Conservation (phyloP, 1,140 invertebrate species). For the Orchestia grillus region DNA sequence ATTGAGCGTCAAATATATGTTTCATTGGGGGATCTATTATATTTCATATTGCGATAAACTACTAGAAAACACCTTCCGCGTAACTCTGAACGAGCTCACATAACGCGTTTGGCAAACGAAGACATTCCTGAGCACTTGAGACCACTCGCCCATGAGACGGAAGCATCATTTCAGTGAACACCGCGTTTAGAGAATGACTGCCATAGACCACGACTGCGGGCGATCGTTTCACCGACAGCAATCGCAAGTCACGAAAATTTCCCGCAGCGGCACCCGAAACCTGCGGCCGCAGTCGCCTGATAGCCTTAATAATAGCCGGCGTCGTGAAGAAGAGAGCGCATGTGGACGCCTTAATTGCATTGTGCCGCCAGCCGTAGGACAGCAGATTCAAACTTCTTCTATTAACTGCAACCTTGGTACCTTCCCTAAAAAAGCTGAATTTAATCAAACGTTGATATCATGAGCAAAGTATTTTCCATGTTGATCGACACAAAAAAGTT, state of each 20-base stretch:
- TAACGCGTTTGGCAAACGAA: background rate
- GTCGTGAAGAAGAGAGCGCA: background rate
- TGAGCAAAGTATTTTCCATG: background rate
- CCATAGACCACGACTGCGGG: background rate
- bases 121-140: background rate
- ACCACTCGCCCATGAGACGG: background rate
- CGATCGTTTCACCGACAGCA: background rate
- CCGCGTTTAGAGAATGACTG: background rate
- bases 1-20: too few species aligned
- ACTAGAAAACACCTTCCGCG: background rate
- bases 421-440: background rate
- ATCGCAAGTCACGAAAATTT: slow-evolving; percentile 51
- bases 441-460: background rate
- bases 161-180: background rate
- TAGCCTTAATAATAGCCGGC: slow-evolving; percentile 26
- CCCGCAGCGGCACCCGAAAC: background rate
- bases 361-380: background rate
- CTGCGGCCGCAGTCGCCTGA: background rate
- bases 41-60: background rate
- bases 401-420: background rate
- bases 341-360: background rate
- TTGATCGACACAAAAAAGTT: background rate
- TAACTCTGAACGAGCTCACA: background rate
- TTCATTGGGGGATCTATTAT: background rate
- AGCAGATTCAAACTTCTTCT: background rate